Evolutionary conservation across 2,797 vertebrate species (phyloP), one percentile per base, ranked within the genome.

Genomic region (Triplophysa bombifrons): DNA sequence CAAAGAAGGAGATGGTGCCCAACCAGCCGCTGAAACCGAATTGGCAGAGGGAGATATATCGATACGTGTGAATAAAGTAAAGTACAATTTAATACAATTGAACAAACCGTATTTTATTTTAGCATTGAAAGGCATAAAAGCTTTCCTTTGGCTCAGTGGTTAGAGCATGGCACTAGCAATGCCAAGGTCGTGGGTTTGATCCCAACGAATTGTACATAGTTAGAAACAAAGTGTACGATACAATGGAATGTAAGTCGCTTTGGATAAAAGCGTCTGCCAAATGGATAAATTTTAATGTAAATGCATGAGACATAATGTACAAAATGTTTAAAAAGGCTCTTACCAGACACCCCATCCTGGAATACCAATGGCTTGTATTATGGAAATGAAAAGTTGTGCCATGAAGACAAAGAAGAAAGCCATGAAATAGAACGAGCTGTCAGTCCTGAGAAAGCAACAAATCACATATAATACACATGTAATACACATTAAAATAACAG

Each of bases 391-490:
- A 83, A 98, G 88, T 91, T 99, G 98, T 19, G 97, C 96, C 95
- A 97, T 96, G 90, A 99, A 98, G 63, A 96, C 95, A 87, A 99
- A 99, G 90, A 99, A 99, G 90, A 99, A 99, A 0, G 95, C 92
- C 97, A 99, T 99, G 92, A 96, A 99, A 90, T 97, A 98, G 91
- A 98, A 99, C 80, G 98, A 99, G 82, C 98, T 99, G 93, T 99
- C 98, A 41, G 92, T 95, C 94, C 97, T 99, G 73, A 38, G 5
- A 63, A 68, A 72, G 25, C 60, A 78, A 71, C 48, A 66, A 1
- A 74, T 4, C 44, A 72, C 74, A 83, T 27, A 10, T 13, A 8
- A 56, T 17, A 55, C 53, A 55, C 3, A n/a, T 20, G 2, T 9
- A 1, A 55, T 19, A 6, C 48, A 50, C 0, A 16, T 17, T 4